phyloP scores from a whole-genome alignment of 2,888 invertebrate species.

The Archips xylosteana region DNA sequence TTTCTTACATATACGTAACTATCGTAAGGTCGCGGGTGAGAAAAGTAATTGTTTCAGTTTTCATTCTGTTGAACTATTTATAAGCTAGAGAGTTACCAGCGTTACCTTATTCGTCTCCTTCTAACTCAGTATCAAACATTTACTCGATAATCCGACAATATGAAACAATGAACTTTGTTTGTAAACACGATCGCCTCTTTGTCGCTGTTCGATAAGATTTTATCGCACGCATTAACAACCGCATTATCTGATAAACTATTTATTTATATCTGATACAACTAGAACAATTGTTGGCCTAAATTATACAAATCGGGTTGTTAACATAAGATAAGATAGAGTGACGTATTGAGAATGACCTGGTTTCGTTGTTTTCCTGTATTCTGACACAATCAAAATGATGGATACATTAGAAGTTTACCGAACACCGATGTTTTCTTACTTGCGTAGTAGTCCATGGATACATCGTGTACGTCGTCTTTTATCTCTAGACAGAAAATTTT shows the following conservation, averaged over 20 bases:
- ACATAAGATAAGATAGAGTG: conserved; percentile 41
- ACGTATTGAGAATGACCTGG: conserved; percentile 44
- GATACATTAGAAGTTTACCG: conserved; percentile 14
- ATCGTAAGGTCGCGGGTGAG: too few relatives aligned
- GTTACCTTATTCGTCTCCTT: too few relatives aligned
- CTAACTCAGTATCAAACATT: too few relatives aligned
- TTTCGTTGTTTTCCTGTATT: conserved; percentile 38
- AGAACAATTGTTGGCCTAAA: conserved; percentile 37
- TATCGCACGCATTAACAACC: conserved; percentile 6
- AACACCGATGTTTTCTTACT: neutral
- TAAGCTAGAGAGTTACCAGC: too few relatives aligned
- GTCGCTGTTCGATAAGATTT: conserved; percentile 1
- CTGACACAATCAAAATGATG: conserved; percentile 8
- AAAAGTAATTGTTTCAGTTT: too few relatives aligned
- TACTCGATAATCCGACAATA: neutral
- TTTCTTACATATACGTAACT: too few relatives aligned
- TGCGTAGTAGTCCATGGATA: neutral
- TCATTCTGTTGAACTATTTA: too few relatives aligned
- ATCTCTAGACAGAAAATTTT: neutral
- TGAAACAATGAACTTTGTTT: conserved; percentile 2
- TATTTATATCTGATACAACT: conserved; percentile 31
- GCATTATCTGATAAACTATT: conserved; percentile 23
- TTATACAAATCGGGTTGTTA: conserved; percentile 41
- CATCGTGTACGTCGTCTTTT: neutral
- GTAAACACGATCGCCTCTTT: neutral